A percentile compares a stretch with the other conserved stretches of the same genome.
These are phyloP conservation scores for Drosophila navojoa DNA, from an alignment of 1,140 invertebrate genomes.

Conservation along the genomic window DNA sequence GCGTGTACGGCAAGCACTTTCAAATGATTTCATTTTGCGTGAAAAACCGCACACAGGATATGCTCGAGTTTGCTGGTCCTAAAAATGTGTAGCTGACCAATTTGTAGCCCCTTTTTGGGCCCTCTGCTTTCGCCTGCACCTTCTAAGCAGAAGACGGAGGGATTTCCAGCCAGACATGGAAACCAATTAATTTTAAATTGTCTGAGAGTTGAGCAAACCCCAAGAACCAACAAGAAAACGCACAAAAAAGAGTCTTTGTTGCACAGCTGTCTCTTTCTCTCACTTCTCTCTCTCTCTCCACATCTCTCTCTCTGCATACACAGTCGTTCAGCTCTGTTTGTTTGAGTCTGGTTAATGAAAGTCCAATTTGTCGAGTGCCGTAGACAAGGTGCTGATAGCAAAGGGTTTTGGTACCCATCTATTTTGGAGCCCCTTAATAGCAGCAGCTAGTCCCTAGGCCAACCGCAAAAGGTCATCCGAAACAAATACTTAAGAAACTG, in stretches of 20 bases:
- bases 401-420: conserved; percentile 53
- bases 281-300: neutral
- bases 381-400: conserved; percentile 62
- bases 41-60: conserved; percentile 58
- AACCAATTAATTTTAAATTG: conserved; percentile 82
- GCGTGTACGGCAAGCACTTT: conserved; percentile 59
- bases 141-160: conserved; percentile 25
- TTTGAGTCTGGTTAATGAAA: conserved; percentile 40
- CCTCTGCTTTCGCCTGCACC: conserved; percentile 28
- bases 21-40: conserved; percentile 78
- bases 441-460: conserved; percentile 39
- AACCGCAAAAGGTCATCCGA: conserved; percentile 42
- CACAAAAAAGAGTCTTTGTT: conserved; percentile 26
- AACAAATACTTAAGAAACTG: conserved; percentile 22
- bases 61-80: conserved; percentile 23
- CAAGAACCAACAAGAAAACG: conserved; percentile 27
- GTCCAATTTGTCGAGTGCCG: conserved; percentile 42
- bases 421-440: conserved; percentile 65
- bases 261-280: neutral
- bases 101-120: conserved; percentile 21
- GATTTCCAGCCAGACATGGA: conserved; percentile 58
- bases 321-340: conserved; percentile 41
- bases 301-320: neutral
- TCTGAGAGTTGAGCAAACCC: conserved; percentile 56
- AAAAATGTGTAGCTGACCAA: conserved; percentile 41